These are phyloP conservation scores for Vicugna pacos DNA, from an alignment of 2,113 vertebrate species.

Conservation along the genomic window DNA sequence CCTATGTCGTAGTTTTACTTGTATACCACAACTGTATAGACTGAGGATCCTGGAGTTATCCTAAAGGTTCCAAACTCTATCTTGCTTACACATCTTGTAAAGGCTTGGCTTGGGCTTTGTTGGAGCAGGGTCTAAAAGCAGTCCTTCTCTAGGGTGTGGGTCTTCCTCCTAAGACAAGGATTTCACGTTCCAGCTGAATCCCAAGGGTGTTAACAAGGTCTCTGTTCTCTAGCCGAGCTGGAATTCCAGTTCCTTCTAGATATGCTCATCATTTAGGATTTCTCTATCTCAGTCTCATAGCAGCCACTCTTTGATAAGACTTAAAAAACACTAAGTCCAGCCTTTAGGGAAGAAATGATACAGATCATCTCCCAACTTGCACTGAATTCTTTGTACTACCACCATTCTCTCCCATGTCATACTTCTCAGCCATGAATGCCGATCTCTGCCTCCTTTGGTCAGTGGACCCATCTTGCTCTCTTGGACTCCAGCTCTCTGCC, in stretches of 20 bases:
- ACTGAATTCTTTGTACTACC: background rate
- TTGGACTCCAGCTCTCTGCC: background rate
- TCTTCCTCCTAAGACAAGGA: background rate
- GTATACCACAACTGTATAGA: background rate
- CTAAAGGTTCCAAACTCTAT: background rate
- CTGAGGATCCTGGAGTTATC: background rate
- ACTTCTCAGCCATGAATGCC: fast-evolving
- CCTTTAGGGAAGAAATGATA: background rate
- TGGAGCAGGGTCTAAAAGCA: background rate
- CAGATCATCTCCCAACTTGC: fast-evolving
- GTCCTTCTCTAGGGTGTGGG: background rate
- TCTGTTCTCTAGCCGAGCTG: background rate
- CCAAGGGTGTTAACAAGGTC: background rate
- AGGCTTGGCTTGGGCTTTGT: background rate
- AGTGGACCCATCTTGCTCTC: fast-evolving
- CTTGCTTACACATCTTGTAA: background rate
- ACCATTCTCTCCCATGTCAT: background rate
- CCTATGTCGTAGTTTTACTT: background rate
- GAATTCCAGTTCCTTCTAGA: background rate
- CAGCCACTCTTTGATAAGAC: background rate
- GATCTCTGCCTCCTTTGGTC: background rate
- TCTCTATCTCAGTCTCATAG: background rate
- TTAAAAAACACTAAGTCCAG: background rate
- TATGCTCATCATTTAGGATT: background rate
- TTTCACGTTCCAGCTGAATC: background rate